Conservation (phyloP, 2,797 vertebrate genomes). For the Acrossocheilus wenchowensis region DNA sequence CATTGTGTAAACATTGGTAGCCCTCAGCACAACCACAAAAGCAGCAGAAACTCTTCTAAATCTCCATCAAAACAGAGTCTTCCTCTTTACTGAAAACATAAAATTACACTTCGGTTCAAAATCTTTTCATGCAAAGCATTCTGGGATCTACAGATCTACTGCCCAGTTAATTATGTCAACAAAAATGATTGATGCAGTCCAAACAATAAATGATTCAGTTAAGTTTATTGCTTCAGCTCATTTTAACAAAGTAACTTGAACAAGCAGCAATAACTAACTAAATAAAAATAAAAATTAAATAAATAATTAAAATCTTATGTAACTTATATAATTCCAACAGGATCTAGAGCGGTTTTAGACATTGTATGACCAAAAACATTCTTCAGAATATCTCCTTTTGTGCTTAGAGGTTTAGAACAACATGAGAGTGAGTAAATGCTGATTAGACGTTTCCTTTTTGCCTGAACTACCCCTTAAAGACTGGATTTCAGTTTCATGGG, state of each 20-base stretch:
- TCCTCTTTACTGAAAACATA: not conserved
- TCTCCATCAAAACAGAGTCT: not conserved
- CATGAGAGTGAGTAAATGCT: not conserved
- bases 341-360: not conserved
- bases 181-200: not conserved
- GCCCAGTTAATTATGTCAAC: not conserved
- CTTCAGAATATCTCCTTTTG: not conserved
- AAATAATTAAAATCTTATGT: too few relatives aligned
- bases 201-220: too few relatives aligned
- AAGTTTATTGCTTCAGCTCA: not conserved
- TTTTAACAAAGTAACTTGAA: not conserved
- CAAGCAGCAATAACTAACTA: not conserved
- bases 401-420: not conserved
- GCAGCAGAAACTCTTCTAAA: not conserved
- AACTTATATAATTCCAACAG: too few relatives aligned
- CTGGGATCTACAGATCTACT: not conserved
- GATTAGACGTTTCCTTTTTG: not conserved
- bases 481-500: not conserved
- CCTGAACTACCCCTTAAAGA: not conserved
- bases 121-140: not conserved
- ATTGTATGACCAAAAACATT: not conserved
- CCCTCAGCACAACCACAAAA: not conserved
- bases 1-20: not conserved
- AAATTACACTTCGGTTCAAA: not conserved
- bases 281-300: too few relatives aligned